Conservation (phyloP, 2,113 vertebrate species). For the Meleagris gallopavo region DNA sequence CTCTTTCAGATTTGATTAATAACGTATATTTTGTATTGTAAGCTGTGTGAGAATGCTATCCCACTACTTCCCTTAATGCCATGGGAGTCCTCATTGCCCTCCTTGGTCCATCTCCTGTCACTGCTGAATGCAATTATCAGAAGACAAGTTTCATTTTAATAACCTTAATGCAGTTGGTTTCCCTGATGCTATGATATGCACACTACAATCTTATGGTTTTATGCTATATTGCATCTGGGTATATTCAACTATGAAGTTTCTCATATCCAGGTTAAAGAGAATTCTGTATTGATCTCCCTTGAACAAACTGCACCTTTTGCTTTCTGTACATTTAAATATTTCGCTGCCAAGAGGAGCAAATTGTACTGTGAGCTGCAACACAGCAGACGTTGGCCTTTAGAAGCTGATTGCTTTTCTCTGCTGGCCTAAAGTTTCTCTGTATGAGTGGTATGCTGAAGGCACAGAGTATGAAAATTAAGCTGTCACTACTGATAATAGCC, state of each 20-base stretch:
- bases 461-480: background rate
- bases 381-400: background rate
- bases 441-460: background rate
- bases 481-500: background rate
- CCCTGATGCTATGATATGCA: background rate
- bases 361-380: background rate
- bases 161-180: background rate
- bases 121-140: background rate
- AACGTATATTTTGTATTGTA: background rate
- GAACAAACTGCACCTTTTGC: background rate
- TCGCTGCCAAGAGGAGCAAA: background rate
- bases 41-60: background rate
- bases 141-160: background rate
- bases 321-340: background rate
- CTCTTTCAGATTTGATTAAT: background rate
- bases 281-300: background rate
- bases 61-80: background rate
- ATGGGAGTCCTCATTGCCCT: background rate
- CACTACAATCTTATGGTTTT: background rate
- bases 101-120: background rate
- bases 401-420: background rate
- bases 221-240: background rate
- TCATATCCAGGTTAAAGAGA: background rate
- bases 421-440: background rate
- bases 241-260: background rate